Percentiles rank a stretch among this genome's conserved stretches.
Evolutionary conservation across 2,888 invertebrate species (phyloP).

Genomic region (Melanchra persicariae): DNA sequence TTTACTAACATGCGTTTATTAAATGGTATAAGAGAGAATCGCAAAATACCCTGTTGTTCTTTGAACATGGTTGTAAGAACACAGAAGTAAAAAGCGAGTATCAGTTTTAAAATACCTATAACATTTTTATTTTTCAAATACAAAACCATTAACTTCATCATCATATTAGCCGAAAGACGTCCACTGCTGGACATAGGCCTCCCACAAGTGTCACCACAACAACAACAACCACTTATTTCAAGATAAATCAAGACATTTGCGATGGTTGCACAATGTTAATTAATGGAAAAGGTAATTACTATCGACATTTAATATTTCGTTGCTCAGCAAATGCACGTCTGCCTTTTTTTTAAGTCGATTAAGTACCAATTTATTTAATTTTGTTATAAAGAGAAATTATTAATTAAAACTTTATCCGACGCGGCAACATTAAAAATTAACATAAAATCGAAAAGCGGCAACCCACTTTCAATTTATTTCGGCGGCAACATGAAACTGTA

Average conservation of each 20-base stretch:
- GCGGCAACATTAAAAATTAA: constrained; percentile 12
- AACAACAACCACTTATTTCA: too few relatives aligned
- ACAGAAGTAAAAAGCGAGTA: neutral
- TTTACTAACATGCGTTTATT: too few relatives aligned
- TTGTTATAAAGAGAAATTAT: neutral
- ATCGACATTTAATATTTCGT: neutral
- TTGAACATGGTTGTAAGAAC: neutral
- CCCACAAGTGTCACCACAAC: too few relatives aligned
- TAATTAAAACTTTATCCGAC: neutral
- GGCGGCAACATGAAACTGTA: constrained; percentile 24
- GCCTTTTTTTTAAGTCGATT: too few relatives aligned
- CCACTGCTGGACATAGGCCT: too few relatives aligned
- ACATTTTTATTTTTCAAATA: neutral
- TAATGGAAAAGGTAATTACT: neutral
- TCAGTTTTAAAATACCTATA: neutral
- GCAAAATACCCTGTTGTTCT: neutral
- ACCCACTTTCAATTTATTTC: neutral
- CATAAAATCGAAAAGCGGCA: constrained; percentile 7
- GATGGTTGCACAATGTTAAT: neutral
- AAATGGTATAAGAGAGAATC: too few relatives aligned
- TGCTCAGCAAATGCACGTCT: neutral
- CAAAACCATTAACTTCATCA: too few relatives aligned
- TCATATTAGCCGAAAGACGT: too few relatives aligned
- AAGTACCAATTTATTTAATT: neutral
- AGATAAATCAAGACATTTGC: neutral